A percentile compares a stretch with the other conserved stretches of the same genome.
phyloP scores from a whole-genome alignment of 2,888 invertebrate species.

The Cremastinae sp. region DNA sequence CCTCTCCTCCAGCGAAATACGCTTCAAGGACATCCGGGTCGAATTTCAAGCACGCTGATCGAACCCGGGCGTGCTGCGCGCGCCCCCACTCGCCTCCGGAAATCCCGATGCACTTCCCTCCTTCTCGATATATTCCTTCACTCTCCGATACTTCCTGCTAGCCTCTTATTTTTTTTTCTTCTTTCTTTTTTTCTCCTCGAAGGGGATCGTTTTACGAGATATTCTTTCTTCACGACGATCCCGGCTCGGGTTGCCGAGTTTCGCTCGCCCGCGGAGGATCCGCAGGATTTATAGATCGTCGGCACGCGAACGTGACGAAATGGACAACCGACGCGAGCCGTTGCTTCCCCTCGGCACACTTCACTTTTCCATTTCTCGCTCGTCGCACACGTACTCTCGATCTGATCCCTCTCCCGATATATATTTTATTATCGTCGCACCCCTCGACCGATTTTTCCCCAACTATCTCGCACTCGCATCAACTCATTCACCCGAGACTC shows the following conservation, averaged over 20 bases:
- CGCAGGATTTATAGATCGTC: slow-evolving; percentile 59
- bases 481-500: slow-evolving; percentile 23
- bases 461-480: slow-evolving; percentile 48
- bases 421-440: slow-evolving; percentile 69
- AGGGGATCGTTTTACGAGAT: background rate
- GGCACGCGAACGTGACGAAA: slow-evolving; percentile 44
- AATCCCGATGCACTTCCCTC: slow-evolving; percentile 16
- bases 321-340: slow-evolving; percentile 50
- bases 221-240: slow-evolving; percentile 24
- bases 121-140: background rate
- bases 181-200: too few relatives aligned
- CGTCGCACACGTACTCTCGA: slow-evolving; percentile 57
- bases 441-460: slow-evolving; percentile 46
- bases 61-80: slow-evolving; percentile 41
- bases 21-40: slow-evolving; percentile 34
- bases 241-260: slow-evolving; percentile 2
- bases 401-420: slow-evolving; percentile 66
- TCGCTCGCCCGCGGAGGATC: slow-evolving; percentile 5
- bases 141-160: background rate
- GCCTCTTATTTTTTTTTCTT: too few relatives aligned
- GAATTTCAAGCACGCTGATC: slow-evolving; percentile 29
- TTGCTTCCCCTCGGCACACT: slow-evolving; percentile 51
- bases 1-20: background rate
- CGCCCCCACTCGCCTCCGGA: slow-evolving; percentile 9
- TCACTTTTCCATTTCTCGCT: slow-evolving; percentile 62